Conservation (phyloP, 2,888 invertebrate genomes). For the Spodoptera exigua region DNA sequence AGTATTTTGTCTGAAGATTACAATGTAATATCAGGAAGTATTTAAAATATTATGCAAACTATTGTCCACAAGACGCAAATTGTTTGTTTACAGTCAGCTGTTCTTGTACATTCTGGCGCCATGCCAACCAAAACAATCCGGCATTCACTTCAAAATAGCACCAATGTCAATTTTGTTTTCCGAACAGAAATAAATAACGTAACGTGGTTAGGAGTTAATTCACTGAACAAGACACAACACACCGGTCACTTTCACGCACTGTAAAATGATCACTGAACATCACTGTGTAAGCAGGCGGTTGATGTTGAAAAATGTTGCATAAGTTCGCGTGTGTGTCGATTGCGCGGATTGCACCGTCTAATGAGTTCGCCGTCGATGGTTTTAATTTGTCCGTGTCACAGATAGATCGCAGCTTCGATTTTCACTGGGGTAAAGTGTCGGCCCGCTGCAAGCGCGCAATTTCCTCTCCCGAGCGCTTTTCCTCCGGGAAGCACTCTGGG, state of each 20-base stretch:
- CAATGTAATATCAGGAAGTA: slow-evolving; percentile 57
- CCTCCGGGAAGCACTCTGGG: slow-evolving; percentile 70
- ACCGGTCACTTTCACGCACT: slow-evolving; percentile 74
- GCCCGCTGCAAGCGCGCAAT: slow-evolving; percentile 59
- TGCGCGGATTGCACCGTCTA: slow-evolving; percentile 79
- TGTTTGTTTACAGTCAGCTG: slow-evolving; percentile 88
- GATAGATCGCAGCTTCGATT: slow-evolving; percentile 57
- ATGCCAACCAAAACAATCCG: slow-evolving; percentile 80
- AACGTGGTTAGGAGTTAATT: slow-evolving; percentile 48
- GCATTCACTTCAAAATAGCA: slow-evolving; percentile 84
- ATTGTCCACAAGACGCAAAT: slow-evolving; percentile 72
- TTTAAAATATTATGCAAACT: slow-evolving; percentile 63
- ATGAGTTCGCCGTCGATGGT: slow-evolving; percentile 74
- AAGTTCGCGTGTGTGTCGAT: slow-evolving; percentile 76
- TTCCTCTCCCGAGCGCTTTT: slow-evolving; percentile 66
- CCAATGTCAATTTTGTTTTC: slow-evolving; percentile 88
- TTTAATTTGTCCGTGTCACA: slow-evolving; percentile 70
- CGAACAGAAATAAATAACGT: slow-evolving; percentile 70
- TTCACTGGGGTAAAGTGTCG: slow-evolving; percentile 58
- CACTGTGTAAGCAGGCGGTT: slow-evolving; percentile 70
- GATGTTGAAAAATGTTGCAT: slow-evolving; percentile 81
- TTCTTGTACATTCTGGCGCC: slow-evolving; percentile 77
- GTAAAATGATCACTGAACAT: slow-evolving; percentile 79
- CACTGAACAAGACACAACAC: slow-evolving; percentile 52
- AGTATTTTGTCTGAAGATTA: slow-evolving; percentile 54